These are phyloP conservation scores for Trypoxylus dichotomus DNA, from an alignment of 1,140 invertebrate species.

Conservation along the genomic window DNA sequence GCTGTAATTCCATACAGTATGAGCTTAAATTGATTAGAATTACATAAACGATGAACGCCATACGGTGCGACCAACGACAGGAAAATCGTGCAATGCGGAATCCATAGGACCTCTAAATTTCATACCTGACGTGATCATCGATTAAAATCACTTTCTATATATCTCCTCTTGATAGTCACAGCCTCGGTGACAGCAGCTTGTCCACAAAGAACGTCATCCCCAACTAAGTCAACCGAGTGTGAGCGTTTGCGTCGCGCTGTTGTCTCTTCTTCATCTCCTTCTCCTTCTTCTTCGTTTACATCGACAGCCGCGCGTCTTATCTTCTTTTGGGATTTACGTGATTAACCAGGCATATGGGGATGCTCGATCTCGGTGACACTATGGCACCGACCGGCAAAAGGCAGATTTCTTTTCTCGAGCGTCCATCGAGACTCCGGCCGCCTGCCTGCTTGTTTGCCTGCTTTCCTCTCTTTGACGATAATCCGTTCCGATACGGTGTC, in stretches of 20 bases:
- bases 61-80: too few species aligned
- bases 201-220: conserved; percentile 20
- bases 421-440: neutral
- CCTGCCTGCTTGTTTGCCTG: neutral
- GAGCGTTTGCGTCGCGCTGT: neutral
- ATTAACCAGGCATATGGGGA: conserved; percentile 21
- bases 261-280: neutral
- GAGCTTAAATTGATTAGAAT: too few species aligned
- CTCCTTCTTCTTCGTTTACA: neutral
- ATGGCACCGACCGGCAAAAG: conserved; percentile 7
- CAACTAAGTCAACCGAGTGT: neutral
- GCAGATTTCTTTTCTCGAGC: conserved; percentile 13
- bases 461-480: conserved; percentile 9
- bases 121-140: conserved; percentile 4
- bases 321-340: conserved; percentile 16
- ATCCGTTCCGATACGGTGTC: conserved; percentile 22
- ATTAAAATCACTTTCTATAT: conserved; percentile 10
- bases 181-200: neutral
- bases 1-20: too few species aligned
- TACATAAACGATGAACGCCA: too few species aligned
- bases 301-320: conserved; percentile 5
- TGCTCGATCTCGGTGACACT: conserved; percentile 2
- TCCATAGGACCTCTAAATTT: neutral
- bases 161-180: conserved; percentile 1
- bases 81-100: neutral